phyloP scores from a whole-genome alignment of 2,113 vertebrate genomes.

The Hucho hucho region DNA sequence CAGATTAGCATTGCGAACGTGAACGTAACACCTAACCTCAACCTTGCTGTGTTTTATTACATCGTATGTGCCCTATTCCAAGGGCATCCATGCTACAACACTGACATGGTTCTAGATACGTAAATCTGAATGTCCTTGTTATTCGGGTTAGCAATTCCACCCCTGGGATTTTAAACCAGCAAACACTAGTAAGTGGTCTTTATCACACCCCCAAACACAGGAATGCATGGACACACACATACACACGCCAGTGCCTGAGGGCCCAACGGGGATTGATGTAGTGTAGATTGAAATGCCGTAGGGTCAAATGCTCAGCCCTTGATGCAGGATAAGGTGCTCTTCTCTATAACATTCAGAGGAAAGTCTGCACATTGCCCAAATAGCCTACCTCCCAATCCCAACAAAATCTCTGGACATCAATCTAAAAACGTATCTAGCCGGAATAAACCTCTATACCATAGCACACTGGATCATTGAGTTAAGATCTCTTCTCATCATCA shows the following conservation, averaged over 20 bases:
- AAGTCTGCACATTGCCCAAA: too few relatives aligned
- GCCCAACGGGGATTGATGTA: slow-evolving; percentile 51
- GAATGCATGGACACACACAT: slow-evolving; percentile 32
- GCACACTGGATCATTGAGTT: too few relatives aligned
- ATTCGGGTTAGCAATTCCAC: slow-evolving; percentile 57
- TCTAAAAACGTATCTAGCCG: too few relatives aligned
- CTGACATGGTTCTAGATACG: slow-evolving; percentile 49
- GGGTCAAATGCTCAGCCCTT: slow-evolving; percentile 65
- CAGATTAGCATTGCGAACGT: slow-evolving; percentile 66
- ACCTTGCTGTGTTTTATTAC: slow-evolving; percentile 66
- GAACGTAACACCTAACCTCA: slow-evolving; percentile 54
- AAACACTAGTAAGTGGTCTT: slow-evolving; percentile 58
- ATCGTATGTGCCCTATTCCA: slow-evolving; percentile 51
- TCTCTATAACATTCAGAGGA: slow-evolving; percentile 52
- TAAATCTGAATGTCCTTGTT: slow-evolving; percentile 63
- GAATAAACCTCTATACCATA: too few relatives aligned
- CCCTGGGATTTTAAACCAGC: slow-evolving; percentile 48
- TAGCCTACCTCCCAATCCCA: too few relatives aligned
- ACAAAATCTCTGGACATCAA: too few relatives aligned
- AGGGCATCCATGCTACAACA: slow-evolving; percentile 47
- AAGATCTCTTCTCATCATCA: too few relatives aligned
- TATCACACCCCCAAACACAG: background rate
- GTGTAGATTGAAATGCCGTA: slow-evolving; percentile 57
- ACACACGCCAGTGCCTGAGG: slow-evolving; percentile 50
- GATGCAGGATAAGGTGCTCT: slow-evolving; percentile 62